Evolutionary conservation across 2,888 invertebrate genomes (phyloP).

Genomic region (Leistus spinibarbis): DNA sequence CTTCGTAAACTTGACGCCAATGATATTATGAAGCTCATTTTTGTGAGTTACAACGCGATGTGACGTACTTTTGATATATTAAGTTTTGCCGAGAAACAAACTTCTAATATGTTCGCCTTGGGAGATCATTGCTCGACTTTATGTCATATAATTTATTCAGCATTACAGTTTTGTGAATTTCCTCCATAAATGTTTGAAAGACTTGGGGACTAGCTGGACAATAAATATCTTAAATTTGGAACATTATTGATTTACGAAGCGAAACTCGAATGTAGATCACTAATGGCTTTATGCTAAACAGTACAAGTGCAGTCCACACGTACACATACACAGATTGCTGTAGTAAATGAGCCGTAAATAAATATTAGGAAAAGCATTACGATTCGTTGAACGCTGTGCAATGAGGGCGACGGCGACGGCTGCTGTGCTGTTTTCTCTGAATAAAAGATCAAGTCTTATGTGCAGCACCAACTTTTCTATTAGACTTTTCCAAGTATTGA

Average conservation of each 20-base stretch:
- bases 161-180: background rate
- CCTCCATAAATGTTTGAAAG: background rate
- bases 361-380: background rate
- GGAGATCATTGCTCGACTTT: background rate
- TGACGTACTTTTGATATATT: background rate
- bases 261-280: background rate
- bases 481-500: background rate
- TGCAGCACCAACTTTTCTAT: background rate
- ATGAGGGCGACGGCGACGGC: background rate
- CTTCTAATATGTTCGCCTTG: background rate
- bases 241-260: background rate
- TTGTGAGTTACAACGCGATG: background rate
- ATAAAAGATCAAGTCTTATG: conserved; percentile 2
- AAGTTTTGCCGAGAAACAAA: background rate
- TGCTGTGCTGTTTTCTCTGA: background rate
- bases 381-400: background rate
- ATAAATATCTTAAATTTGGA: background rate
- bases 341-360: background rate
- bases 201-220: background rate
- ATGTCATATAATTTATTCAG: background rate
- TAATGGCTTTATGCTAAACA: background rate
- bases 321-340: background rate
- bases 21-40: background rate
- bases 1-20: background rate
- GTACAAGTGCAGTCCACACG: background rate